These are phyloP conservation scores for Erythrolamprus reginae DNA, from an alignment of 2,113 vertebrate species.

Conservation along the genomic window DNA sequence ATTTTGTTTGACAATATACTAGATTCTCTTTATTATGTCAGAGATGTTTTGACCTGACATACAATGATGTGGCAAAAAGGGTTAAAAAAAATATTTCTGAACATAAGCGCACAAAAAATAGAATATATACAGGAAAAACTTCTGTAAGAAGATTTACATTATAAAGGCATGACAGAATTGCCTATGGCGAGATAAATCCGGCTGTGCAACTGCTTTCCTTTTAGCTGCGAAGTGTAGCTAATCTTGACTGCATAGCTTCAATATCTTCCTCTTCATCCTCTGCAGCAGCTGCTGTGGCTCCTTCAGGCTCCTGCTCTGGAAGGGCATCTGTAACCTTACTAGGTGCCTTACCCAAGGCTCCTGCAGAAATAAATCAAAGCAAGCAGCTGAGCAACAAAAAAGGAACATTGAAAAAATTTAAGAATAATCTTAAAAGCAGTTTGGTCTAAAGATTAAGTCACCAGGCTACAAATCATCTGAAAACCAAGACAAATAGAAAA, in stretches of 20 bases:
- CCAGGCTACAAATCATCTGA: not conserved
- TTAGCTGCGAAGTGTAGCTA: constrained; percentile 91
- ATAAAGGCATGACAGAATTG: not conserved
- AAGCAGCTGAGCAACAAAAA: not conserved
- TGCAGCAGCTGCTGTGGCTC: constrained; percentile 75
- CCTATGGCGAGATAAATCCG: not conserved
- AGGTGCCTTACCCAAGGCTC: constrained; percentile 94
- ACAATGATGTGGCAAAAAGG: constrained; percentile 9
- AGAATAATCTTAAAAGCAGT: not conserved
- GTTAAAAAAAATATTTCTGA: constrained; percentile 47
- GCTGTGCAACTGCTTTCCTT: accelerated
- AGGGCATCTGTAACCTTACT: constrained; percentile 92
- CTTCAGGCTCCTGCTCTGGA: constrained; percentile 74
- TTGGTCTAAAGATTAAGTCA: not conserved
- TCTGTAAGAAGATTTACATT: constrained; percentile 20
- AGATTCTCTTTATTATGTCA: constrained; percentile 21
- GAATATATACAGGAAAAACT: constrained; percentile 56
- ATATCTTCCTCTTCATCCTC: constrained; percentile 90
- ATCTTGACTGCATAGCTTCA: constrained; percentile 91
- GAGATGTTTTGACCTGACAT: not conserved
- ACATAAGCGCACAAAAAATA: constrained; percentile 41
- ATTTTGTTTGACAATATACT: constrained; percentile 34
- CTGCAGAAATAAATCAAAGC: constrained; percentile 59
- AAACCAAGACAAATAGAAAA: not conserved
- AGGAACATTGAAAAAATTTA: not conserved